Conservation (phyloP, 2,113 vertebrate genomes). For the Athene noctua region DNA sequence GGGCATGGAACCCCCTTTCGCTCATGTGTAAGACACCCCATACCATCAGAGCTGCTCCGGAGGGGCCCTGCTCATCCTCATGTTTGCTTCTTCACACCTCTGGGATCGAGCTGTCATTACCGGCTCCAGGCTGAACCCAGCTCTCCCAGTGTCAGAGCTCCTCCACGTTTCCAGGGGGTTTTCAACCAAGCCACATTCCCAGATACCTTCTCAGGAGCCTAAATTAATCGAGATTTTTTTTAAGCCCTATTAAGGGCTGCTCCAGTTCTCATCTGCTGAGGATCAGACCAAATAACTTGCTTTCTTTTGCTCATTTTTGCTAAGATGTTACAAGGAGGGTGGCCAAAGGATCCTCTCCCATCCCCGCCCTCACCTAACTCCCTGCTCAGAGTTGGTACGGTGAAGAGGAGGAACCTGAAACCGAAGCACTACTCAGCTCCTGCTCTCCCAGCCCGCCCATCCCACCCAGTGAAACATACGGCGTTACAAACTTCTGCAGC, state of each 20-base stretch:
- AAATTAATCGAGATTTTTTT: neutral
- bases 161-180: neutral
- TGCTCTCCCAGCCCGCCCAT: neutral
- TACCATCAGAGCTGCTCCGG: neutral
- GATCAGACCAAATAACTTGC: neutral
- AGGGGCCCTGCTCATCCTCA: neutral
- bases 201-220: neutral
- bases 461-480: fast-evolving
- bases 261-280: neutral
- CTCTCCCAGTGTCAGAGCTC: neutral
- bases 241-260: neutral
- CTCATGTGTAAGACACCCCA: neutral
- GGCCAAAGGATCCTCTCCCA: neutral
- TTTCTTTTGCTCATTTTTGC: neutral
- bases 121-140: neutral
- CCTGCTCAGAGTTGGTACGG: neutral
- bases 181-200: neutral
- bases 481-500: neutral
- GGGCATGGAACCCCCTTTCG: neutral
- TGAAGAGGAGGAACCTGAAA: neutral
- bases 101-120: neutral
- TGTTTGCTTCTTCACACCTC: neutral
- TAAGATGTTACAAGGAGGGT: neutral
- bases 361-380: neutral
- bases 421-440: neutral